Evolutionary conservation across 2,113 vertebrate species (phyloP).

Genomic region (Naja naja): DNA sequence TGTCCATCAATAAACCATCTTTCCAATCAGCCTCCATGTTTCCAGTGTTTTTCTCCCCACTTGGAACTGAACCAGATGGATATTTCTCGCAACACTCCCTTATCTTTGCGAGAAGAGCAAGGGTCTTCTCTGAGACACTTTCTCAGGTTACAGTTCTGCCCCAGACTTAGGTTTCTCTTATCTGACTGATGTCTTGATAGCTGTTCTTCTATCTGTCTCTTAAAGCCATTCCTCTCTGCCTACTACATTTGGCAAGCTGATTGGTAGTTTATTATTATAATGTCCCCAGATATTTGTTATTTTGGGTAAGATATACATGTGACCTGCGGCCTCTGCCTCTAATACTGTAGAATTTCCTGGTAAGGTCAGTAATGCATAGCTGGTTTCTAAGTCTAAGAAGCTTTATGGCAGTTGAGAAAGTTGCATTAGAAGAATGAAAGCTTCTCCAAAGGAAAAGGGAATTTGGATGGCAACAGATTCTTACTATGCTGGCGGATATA

Average conservation of each 20-base stretch:
- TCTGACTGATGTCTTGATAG: not conserved
- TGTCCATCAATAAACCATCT: too few relatives aligned
- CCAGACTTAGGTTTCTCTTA: not conserved
- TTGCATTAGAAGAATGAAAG: slow-evolving; percentile 21
- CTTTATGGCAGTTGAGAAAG: not conserved
- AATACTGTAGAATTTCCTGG: not conserved
- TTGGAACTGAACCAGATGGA: too few relatives aligned
- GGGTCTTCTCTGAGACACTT: not conserved
- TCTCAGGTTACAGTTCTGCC: not conserved
- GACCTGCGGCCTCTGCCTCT: not conserved
- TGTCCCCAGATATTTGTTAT: slow-evolving; percentile 40
- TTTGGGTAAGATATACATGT: not conserved
- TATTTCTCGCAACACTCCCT: not conserved
- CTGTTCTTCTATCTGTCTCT: not conserved
- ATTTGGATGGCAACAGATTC: not conserved
- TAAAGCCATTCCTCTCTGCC: not conserved
- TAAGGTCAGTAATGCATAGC: not conserved
- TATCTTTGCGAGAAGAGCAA: not conserved
- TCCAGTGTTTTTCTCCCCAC: too few relatives aligned
- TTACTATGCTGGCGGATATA: not conserved
- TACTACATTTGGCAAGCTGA: not conserved
- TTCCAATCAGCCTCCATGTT: too few relatives aligned
- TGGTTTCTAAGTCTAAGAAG: not conserved
- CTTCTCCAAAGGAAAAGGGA: not conserved
- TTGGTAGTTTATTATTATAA: not conserved